These are phyloP conservation scores for Tholera decimalis DNA, from an alignment of 2,888 invertebrate genomes.

Conservation along the genomic window DNA sequence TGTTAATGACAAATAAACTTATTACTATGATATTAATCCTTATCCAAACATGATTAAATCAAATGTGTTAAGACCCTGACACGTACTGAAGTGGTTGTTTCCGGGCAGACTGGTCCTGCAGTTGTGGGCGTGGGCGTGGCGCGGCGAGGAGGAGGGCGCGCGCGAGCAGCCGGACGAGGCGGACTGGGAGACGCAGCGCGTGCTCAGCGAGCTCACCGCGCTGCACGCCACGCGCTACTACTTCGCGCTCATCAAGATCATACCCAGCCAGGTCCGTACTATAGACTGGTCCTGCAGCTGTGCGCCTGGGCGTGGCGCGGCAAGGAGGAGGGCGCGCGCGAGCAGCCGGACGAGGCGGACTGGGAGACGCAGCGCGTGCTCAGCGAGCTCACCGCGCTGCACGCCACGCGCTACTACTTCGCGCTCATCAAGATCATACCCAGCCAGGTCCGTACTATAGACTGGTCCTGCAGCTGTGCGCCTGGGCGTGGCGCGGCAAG, in stretches of 20 bases:
- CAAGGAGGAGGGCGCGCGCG: slow-evolving; percentile 91
- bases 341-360: slow-evolving; percentile 95
- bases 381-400: slow-evolving; percentile 95
- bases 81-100: background rate
- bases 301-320: slow-evolving; percentile 91
- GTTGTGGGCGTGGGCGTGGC: slow-evolving; percentile 89
- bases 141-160: slow-evolving; percentile 91
- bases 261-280: slow-evolving; percentile 93
- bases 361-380: slow-evolving; percentile 95
- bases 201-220: slow-evolving; percentile 95
- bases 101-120: slow-evolving; percentile 80
- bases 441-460: slow-evolving; percentile 91
- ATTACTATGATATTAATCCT: too few species aligned
- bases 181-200: slow-evolving; percentile 95
- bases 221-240: slow-evolving; percentile 96
- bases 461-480: slow-evolving; percentile 85
- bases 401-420: slow-evolving; percentile 97
- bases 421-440: slow-evolving; percentile 95
- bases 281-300: slow-evolving; percentile 80
- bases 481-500: slow-evolving; percentile 91
- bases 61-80: background rate
- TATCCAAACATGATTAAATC: too few species aligned
- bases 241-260: slow-evolving; percentile 95
- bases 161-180: slow-evolving; percentile 95
- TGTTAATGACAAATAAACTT: too few species aligned